phyloP scores from a whole-genome alignment of 2,888 invertebrate genomes.

The Eumerus sabulonum region DNA sequence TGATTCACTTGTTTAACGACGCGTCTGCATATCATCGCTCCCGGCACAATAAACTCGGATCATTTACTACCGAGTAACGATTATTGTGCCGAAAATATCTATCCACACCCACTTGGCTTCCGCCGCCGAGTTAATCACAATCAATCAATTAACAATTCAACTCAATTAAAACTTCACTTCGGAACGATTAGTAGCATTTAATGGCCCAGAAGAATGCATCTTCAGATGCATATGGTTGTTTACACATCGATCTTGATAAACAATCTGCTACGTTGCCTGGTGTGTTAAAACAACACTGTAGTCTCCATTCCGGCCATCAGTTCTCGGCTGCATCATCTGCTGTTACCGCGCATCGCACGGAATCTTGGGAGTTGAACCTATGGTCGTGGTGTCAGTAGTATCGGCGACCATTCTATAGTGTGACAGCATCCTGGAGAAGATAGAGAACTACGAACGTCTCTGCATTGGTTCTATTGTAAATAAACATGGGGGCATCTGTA shows the following conservation, averaged over 20 bases:
- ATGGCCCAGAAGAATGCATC: conserved; percentile 68
- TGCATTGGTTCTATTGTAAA: conserved; percentile 53
- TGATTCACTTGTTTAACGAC: conserved; percentile 25
- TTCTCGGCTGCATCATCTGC: conserved; percentile 11
- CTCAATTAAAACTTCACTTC: conserved; percentile 69
- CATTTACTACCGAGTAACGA: conserved; percentile 26
- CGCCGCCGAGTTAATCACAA: conserved; percentile 65
- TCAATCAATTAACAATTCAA: conserved; percentile 68
- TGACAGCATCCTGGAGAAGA: conserved; percentile 67
- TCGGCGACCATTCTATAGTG: conserved; percentile 46
- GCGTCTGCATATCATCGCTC: conserved; percentile 12
- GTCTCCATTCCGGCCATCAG: conserved; percentile 38
- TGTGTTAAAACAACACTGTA: conserved; percentile 63
- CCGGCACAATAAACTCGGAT: conserved; percentile 23
- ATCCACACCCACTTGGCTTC: conserved; percentile 63
- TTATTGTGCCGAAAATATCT: conserved; percentile 48
- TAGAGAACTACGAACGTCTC: conserved; percentile 51
- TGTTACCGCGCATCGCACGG: no score
- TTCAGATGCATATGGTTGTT: conserved; percentile 66
- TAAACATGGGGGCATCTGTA: conserved; percentile 50
- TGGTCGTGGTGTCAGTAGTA: no score
- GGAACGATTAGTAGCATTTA: conserved; percentile 68
- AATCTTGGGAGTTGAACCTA: no score
- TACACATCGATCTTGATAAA: conserved; percentile 65
- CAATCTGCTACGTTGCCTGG: conserved; percentile 51